These are phyloP conservation scores for Abrostola triplasia DNA, from an alignment of 2,888 invertebrate genomes.

Conservation along the genomic window DNA sequence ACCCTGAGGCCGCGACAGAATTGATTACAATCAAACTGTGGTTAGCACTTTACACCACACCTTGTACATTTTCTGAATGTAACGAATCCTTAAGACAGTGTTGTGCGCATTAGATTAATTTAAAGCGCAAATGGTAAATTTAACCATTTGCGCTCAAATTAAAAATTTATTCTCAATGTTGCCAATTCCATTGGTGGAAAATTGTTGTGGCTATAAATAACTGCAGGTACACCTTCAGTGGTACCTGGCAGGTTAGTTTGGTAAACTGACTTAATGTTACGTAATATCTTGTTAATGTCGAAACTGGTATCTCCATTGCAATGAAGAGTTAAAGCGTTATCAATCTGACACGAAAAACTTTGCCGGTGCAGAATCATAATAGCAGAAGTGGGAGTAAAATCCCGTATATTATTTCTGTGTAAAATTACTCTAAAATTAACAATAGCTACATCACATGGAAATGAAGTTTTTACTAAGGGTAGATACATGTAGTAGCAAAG, in stretches of 20 bases:
- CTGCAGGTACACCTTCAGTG: slow-evolving; percentile 64
- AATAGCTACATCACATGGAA: slow-evolving; percentile 79
- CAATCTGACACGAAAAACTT: slow-evolving; percentile 71
- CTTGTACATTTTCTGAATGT: too few relatives aligned
- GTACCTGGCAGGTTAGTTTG: slow-evolving; percentile 81
- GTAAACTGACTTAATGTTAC: slow-evolving; percentile 67
- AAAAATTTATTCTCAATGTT: slow-evolving; percentile 73
- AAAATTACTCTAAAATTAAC: slow-evolving; percentile 72
- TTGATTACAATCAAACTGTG: too few relatives aligned
- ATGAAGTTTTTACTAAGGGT: slow-evolving; percentile 74
- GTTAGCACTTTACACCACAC: too few relatives aligned
- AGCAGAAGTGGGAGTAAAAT: slow-evolving; percentile 63
- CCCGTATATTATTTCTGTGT: slow-evolving; percentile 50
- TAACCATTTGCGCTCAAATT: slow-evolving; percentile 1
- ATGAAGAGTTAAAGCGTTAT: slow-evolving; percentile 52
- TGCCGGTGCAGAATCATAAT: slow-evolving; percentile 75
- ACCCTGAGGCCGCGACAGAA: too few relatives aligned
- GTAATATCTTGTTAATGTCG: slow-evolving; percentile 70
- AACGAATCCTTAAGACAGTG: too few relatives aligned
- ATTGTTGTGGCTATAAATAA: slow-evolving; percentile 63
- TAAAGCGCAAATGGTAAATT: too few relatives aligned
- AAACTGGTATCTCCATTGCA: slow-evolving; percentile 71
- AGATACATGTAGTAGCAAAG: slow-evolving; percentile 71
- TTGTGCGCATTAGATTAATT: too few relatives aligned
- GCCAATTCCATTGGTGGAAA: slow-evolving; percentile 78